Evolutionary conservation across 2,113 vertebrate genomes (phyloP).

Genomic region (Odocoileus virginianus): DNA sequence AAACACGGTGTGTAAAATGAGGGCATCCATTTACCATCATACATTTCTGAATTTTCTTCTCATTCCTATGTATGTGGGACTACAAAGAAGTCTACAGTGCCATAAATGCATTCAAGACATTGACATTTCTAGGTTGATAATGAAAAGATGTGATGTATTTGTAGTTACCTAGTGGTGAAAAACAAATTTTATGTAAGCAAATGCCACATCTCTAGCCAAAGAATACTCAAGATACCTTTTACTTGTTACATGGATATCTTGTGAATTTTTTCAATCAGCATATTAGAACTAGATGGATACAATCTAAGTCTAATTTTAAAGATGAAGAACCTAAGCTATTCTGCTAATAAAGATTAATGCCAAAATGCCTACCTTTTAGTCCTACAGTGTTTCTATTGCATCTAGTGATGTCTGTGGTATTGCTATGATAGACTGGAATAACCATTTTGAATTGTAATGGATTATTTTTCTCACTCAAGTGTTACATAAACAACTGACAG

Average conservation of each 20-base stretch:
- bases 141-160: background rate
- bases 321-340: background rate
- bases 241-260: background rate
- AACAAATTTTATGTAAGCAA: constrained; percentile 1
- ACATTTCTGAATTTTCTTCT: background rate
- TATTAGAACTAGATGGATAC: background rate
- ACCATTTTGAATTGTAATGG: background rate
- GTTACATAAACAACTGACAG: background rate
- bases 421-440: background rate
- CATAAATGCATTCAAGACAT: background rate
- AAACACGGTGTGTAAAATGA: background rate
- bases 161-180: background rate
- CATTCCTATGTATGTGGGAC: background rate
- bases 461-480: background rate
- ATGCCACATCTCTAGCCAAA: background rate
- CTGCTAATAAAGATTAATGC: background rate
- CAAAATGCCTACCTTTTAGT: background rate
- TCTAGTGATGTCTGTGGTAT: background rate
- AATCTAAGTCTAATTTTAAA: constrained; percentile 1
- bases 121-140: background rate
- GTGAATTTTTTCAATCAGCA: background rate
- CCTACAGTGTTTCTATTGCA: accelerated
- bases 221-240: background rate
- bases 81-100: background rate
- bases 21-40: background rate